These are phyloP conservation scores for Stichopus horrens DNA, from an alignment of 53 echinoderm and acorn worm genomes.

Conservation along the genomic window DNA sequence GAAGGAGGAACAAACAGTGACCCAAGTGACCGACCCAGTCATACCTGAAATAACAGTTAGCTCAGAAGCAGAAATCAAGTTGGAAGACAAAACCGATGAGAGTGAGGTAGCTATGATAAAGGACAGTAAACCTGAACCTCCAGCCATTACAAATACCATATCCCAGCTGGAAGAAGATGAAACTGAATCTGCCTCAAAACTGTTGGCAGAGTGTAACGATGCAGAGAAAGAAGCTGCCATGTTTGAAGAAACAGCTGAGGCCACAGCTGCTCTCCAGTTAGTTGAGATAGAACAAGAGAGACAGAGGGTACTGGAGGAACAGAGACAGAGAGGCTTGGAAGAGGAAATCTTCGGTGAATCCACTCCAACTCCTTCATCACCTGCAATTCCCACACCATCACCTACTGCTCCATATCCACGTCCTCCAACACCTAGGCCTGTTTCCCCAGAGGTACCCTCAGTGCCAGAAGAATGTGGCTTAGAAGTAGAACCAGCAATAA, in stretches of 20 bases:
- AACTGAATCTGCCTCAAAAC: background rate
- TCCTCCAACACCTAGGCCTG: constrained; percentile 12
- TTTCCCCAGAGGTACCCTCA: background rate
- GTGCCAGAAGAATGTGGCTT: background rate
- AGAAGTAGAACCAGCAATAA: background rate
- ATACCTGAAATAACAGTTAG: constrained; percentile 31
- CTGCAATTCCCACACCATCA: constrained; percentile 21
- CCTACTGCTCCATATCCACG: constrained; percentile 9
- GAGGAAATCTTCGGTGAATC: constrained; percentile 39
- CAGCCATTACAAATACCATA: background rate
- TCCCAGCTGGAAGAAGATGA: background rate
- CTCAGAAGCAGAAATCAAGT: constrained; percentile 6
- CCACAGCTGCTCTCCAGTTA: constrained; percentile 23
- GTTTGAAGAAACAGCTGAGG: constrained; percentile 41
- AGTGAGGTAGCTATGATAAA: background rate
- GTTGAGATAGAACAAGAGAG: constrained; percentile 36
- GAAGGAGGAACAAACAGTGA: constrained; percentile 18
- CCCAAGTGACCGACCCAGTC: background rate
- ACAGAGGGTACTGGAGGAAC: constrained; percentile 29
- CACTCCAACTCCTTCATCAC: constrained; percentile 19
- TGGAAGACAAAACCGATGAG: background rate
- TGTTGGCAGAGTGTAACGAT: constrained; percentile 28
- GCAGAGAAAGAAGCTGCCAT: constrained; percentile 42
- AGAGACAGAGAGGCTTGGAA: constrained; percentile 32
- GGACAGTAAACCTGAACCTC: constrained; percentile 4